phyloP scores from a whole-genome alignment of 2,113 vertebrate species.

The Tachysurus vachellii region DNA sequence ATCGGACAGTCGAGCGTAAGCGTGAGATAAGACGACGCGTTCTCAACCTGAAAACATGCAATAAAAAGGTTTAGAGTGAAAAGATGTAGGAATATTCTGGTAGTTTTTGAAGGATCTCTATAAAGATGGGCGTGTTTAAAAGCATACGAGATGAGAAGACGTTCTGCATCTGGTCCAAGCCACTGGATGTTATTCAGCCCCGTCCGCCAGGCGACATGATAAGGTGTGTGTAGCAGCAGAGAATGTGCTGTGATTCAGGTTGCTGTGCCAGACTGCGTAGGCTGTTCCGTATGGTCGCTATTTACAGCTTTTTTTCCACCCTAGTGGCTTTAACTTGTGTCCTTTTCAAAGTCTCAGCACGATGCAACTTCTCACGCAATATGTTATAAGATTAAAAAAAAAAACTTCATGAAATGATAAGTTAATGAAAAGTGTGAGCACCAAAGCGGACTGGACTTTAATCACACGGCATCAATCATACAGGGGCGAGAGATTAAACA shows the following conservation, averaged over 20 bases:
- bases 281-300: constrained; percentile 22
- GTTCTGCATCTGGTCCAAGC: neutral
- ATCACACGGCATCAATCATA: neutral
- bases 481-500: neutral
- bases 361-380: neutral
- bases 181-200: constrained; percentile 2
- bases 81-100: neutral
- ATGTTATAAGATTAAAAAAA: neutral
- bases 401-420: neutral
- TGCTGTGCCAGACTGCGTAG: constrained; percentile 21
- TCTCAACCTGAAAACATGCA: neutral
- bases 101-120: no score
- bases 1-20: neutral
- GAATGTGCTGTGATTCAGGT: constrained; percentile 15
- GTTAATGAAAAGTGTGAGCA: neutral
- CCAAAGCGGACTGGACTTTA: neutral
- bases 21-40: neutral
- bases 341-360: neutral
- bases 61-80: neutral
- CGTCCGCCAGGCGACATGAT: neutral
- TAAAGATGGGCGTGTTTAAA: neutral
- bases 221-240: constrained; percentile 29
- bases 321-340: constrained; percentile 2
- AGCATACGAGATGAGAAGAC: neutral
- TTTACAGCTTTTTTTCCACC: constrained; percentile 3